Evolutionary conservation across 2,888 invertebrate genomes (phyloP), one percentile per base, ranked within the genome.

Genomic region (Andrena praecox): DNA sequence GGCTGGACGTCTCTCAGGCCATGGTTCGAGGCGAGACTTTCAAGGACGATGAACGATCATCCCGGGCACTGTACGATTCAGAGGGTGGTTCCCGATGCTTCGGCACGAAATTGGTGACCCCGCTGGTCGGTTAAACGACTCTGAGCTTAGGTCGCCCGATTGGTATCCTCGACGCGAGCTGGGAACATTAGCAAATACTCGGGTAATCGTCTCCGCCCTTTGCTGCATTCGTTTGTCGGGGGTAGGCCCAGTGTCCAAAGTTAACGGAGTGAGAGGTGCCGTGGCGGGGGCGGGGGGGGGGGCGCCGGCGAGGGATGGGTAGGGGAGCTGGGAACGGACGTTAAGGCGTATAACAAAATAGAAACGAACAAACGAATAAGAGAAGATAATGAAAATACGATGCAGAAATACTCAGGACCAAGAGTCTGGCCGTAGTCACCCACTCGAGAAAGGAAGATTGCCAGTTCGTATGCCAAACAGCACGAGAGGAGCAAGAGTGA

Each of bases 351-450:
- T 82, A 82, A 84, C 84, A 72, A 74, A 87, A 64, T 64, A 64
- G 29, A 24, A 35, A n/a, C 27, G 48, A 31, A 50, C 24, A 54
- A 10, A 75, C 12, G 66, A 35, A 70, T 64, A 70, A 77, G 63
- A 77, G 63, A 60, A 16, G 79, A 81, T 76, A 77, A 80, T 52
- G 71, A 79, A 84, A 82, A 86, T 81, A 89, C 54, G 82, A 91
- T 91, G 89, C 90, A 92, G 91, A 93, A 94, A 94, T 94, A 94
- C 94, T 94, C 94, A 94, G 94, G 94, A 94, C 93, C 93, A 93
- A 93, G 93, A 92, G 92, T 93, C 91, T 93, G 92, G 92, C 91
- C 93, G 92, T 92, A 92, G 93, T 93, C 93, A 92, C 90, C 89
- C 88, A 87, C 90, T 90, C 85, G 87, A 87, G 84, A 84, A 81